Conservation (phyloP, 2,888 invertebrate genomes). For the Lagria hirta region DNA sequence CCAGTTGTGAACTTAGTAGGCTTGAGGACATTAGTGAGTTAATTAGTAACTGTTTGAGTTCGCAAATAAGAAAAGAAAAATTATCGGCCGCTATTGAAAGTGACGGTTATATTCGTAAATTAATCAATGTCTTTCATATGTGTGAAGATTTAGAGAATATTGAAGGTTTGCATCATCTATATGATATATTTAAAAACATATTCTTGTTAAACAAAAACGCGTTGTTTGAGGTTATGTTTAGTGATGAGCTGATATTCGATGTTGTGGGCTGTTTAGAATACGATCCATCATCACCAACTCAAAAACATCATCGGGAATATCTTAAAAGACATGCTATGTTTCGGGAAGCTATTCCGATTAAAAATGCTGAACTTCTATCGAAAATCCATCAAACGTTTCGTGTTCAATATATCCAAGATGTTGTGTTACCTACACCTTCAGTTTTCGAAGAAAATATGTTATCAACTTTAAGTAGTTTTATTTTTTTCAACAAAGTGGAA, state of each 20-base stretch:
- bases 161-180: constrained; percentile 92
- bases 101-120: constrained; percentile 93
- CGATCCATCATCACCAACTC: constrained; percentile 84
- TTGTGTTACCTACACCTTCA: constrained; percentile 97
- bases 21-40: constrained; percentile 94
- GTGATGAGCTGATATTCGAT: constrained; percentile 94
- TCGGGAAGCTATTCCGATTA: constrained; percentile 92
- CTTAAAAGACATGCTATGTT: constrained; percentile 89
- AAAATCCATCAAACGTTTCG: constrained; percentile 99
- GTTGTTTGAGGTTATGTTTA: constrained; percentile 96
- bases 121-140: constrained; percentile 92
- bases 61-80: constrained; percentile 91
- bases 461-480: constrained; percentile 95
- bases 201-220: constrained; percentile 97
- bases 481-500: constrained; percentile 99
- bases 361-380: constrained; percentile 89
- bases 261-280: constrained; percentile 98
- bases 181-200: constrained; percentile 98
- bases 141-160: constrained; percentile 96
- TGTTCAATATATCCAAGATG: constrained; percentile 99
- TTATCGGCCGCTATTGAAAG: constrained; percentile 89
- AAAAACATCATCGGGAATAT: constrained; percentile 95
- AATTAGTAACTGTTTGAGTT: constrained; percentile 83
- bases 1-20: constrained; percentile 90
- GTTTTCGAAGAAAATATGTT: constrained; percentile 99